Percentiles rank a stretch among this genome's conserved stretches.
phyloP scores from a whole-genome alignment of 2,113 vertebrate genomes.

The Carettochelys insculpta region DNA sequence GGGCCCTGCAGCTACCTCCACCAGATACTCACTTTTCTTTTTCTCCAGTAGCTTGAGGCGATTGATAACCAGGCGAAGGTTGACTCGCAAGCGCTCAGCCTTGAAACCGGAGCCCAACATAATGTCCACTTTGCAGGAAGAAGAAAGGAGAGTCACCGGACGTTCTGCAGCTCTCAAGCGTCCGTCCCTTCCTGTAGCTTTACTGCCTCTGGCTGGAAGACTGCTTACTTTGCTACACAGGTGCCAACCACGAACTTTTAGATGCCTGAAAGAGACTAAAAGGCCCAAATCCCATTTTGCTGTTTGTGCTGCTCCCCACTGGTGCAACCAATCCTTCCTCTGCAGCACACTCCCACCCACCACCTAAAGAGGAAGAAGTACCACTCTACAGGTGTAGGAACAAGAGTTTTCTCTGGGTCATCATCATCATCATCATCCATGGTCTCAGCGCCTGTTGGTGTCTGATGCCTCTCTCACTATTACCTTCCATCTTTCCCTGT shows the following conservation, averaged over 20 bases:
- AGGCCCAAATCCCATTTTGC: background rate
- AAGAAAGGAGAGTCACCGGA: background rate
- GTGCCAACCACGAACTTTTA: background rate
- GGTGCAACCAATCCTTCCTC: background rate
- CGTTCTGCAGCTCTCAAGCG: background rate
- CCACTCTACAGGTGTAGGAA: background rate
- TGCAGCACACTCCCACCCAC: background rate
- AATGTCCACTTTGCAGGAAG: slow-evolving; percentile 53
- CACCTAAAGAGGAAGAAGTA: background rate
- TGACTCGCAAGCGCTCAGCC: slow-evolving; percentile 93
- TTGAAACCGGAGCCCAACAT: slow-evolving; percentile 96
- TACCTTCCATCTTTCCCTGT: no score
- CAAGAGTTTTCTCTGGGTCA: background rate
- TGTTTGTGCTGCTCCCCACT: background rate
- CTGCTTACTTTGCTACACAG: background rate
- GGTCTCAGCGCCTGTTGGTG: no score
- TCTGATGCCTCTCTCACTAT: no score
- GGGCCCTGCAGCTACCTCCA: background rate
- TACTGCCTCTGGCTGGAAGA: background rate
- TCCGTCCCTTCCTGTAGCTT: background rate
- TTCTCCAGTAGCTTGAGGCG: slow-evolving; percentile 97
- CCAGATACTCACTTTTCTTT: slow-evolving; percentile 93
- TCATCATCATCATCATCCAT: no score
- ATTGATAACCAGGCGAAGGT: slow-evolving; percentile 96
- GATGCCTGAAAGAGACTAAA: background rate